Base-by-base conservation (phyloP, 2,888 invertebrate genomes). In the Eudasyphora cyanicolor region DNA sequence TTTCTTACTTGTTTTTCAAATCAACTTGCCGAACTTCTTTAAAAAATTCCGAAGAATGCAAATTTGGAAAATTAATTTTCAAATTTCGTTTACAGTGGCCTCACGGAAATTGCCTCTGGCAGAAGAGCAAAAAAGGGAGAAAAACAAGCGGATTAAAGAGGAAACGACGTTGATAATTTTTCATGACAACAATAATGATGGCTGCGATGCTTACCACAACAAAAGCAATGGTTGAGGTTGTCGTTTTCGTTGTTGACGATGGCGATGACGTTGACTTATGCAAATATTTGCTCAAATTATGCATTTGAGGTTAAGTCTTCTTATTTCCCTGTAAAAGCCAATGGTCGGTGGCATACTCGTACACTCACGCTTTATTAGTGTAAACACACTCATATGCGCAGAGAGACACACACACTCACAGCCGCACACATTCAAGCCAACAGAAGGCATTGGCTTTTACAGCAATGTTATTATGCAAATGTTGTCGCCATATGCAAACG, bases 241-340 rank as follows among this genome's bases (percentile, higher is more conserved):
- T 82, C 84, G 82, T 87, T 85, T 75, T n/a, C n/a, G n/a, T n/a
- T 54, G 71, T 42, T 78, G 74, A 17, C 51, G 60, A 60, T 76
- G 64, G 14, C 17, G 74, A 38, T 51, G 49, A 78, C 77, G 78
- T 79, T 67, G 77, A 73, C 77, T 45, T 38, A 87, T 87, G 88
- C 88, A 91, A 91, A 91, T 91, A 90, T 91, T 91, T 90, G 90
- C 88, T 88, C 88, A 88, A 90, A 89, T 89, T 90, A 89, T 90
- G 89, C 29, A 67, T 76, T 91, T 91, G 90, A 90, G 91, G 91
- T 91, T 91, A 89, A 89, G 89, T 89, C 75, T 78, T 88, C 87
- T 87, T 87, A 82, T 84, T 82, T 82, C 42, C 4, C 42, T 84
- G 80, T 74, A 74, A 77, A 80, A 80, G 83, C 70, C 70, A 54